Base-by-base conservation (phyloP, 2,888 invertebrate genomes). In the Macrosoma leucophasiata region DNA sequence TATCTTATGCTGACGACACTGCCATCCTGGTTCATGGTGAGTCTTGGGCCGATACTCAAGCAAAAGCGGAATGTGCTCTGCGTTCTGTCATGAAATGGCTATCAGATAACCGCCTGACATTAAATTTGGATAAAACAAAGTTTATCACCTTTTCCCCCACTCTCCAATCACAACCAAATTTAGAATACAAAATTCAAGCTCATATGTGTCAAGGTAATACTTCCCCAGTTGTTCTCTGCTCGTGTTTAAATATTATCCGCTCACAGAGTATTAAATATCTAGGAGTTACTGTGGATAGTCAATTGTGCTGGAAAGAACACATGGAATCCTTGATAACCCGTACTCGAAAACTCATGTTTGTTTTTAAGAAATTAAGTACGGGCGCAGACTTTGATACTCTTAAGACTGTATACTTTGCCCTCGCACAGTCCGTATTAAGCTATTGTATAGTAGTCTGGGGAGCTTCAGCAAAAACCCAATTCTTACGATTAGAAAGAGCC, bases 101-200 rank as follows among this genome's bases (percentile, higher is more conserved):
- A 22, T 15, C 20, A 13, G n/a, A 20, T 11, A 37, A 33, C 11
- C 28, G 33, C 7, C 22, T 36, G 6, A 41, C 41, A 3, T 11
- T 43, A 11, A 44, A 41, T 9, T 13, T 20, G 8, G 10, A 17
- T 7, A 43, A 40, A 23, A 43, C 45, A n/a, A 44, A 44, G 8
- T 24, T 14, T 24, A 24, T 24, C n/a, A 14, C n/a, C n/a, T n/a
- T n/a, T n/a, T n/a, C n/a, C n/a, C n/a, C n/a, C n/a, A n/a, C n/a
- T n/a, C n/a, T n/a, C n/a, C n/a, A n/a, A n/a, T n/a, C n/a, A n/a
- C n/a, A n/a, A n/a, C n/a, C n/a, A n/a, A n/a, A n/a, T n/a, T n/a
- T n/a, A n/a, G n/a, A n/a, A n/a, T n/a, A n/a, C n/a, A n/a, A n/a
- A n/a, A n/a, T n/a, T n/a, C n/a, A n/a, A n/a, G n/a, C n/a, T n/a